Base-by-base conservation (phyloP, 2,888 invertebrate genomes). In the Synergus japonicus region DNA sequence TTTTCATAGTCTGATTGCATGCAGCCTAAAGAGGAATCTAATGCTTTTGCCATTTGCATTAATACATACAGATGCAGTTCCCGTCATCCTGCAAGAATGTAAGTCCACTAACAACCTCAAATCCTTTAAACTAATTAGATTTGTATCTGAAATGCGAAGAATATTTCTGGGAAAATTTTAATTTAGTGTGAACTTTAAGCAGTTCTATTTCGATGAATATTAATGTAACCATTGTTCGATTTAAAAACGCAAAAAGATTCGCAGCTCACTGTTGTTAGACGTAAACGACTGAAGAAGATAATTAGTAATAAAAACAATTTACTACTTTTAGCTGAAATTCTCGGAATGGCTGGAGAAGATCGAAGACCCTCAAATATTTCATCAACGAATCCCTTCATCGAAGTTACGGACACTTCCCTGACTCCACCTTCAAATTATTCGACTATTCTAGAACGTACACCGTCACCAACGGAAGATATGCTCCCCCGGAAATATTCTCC, bases 291-390 rank as follows among this genome's bases (percentile, higher is more conserved):
- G 8, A 18, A 15, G 1, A 58, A 58, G 8, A 58, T 58, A 58
- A 18, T n/a, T 29, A 41, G n/a, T n/a, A n/a, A n/a, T n/a, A 22
- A 0, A 67, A 67, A 15, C 18, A 7, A 13, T 76, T 43, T 44
- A 4, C 43, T 2, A 9, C 80, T 90, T 92, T 73, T 87, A 97
- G 97, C 96, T 81, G 97, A 97, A 87, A 96, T 95, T 22, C 92
- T 96, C 82, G 97, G 96, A 54, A 96, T 97, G 96, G 95, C 96
- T 90, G 95, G 96, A 58, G 93, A 86, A 93, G 95, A 95, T 86
- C 93, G 95, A 78, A 93, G 95, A 82, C 91, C 93, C 29, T 95
- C 95, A 8, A 91, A 93, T 22, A 92, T 93, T 83, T 89, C 93
- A 60, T 91, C 92, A 60, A 90, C 93, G 76, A 90, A 88, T 88